phyloP scores from a whole-genome alignment of 2,888 invertebrate genomes.

The Autographa gamma region DNA sequence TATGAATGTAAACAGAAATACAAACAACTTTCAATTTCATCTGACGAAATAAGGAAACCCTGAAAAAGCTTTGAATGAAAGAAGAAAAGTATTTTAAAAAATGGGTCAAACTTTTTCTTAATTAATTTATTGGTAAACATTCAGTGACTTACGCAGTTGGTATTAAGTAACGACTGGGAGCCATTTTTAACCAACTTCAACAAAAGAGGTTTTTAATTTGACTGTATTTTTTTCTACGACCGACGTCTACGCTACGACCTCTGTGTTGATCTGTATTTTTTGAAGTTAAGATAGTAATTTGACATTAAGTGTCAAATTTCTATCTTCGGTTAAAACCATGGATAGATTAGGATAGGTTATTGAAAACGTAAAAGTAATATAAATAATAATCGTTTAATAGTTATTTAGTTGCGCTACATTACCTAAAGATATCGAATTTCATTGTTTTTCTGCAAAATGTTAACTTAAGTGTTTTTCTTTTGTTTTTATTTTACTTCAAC shows the following conservation, averaged over 20 bases:
- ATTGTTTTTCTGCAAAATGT: neutral
- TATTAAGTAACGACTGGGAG: too few species aligned
- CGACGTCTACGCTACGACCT: too few species aligned
- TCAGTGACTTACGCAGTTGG: too few species aligned
- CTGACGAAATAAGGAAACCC: neutral
- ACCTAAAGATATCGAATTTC: neutral
- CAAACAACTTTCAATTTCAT: slow-evolving; percentile 10
- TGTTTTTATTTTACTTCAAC: neutral
- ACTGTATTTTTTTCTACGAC: too few species aligned
- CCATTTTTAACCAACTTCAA: too few species aligned
- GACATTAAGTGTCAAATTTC: neutral
- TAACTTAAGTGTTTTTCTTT: slow-evolving; percentile 1
- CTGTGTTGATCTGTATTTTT: too few species aligned
- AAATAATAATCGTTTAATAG: neutral
- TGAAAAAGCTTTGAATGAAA: neutral
- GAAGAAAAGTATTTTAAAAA: neutral
- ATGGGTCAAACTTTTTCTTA: neutral
- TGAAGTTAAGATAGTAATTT: neutral
- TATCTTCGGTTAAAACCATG: neutral
- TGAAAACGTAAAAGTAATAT: neutral
- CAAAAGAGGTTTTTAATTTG: too few species aligned
- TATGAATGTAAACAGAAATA: neutral
- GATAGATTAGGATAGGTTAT: neutral
- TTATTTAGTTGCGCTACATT: neutral
- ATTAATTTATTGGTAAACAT: neutral